A percentile compares a stretch with the other conserved stretches of the same genome.
Conservation (phyloP, 2,113 vertebrate species). For the Chrysochloris asiatica region DNA sequence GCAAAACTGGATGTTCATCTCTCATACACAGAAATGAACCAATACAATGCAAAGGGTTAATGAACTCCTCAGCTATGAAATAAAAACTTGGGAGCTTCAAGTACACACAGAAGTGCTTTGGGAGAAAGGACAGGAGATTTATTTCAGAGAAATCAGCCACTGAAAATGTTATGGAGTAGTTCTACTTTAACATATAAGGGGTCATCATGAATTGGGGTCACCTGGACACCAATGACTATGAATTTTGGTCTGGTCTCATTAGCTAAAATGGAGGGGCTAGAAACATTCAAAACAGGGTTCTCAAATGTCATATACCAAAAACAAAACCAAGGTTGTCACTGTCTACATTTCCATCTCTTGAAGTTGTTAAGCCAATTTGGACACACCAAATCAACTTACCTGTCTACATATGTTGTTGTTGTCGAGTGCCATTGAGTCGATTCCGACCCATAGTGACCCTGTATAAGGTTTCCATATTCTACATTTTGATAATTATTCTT, state of each 20-base stretch:
- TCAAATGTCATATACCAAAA: no score
- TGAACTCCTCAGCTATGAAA: no score
- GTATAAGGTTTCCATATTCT: background rate
- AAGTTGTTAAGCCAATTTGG: background rate
- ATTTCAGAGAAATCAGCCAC: background rate
- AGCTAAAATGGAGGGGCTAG: background rate
- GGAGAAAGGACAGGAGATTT: background rate
- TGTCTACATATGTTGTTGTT: no score
- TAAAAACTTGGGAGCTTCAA: background rate
- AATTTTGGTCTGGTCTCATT: slow-evolving; percentile 10
- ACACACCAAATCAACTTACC: slow-evolving; percentile 1
- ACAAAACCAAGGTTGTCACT: no score
- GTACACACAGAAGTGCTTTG: background rate
- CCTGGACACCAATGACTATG: background rate
- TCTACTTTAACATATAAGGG: background rate
- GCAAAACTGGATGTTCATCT: no score
- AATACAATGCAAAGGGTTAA: no score
- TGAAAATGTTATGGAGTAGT: background rate
- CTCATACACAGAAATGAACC: no score
- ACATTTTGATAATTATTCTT: slow-evolving; percentile 15
- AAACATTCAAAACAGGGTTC: slow-evolving; percentile 11
- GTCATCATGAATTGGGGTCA: background rate
- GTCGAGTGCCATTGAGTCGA: no score
- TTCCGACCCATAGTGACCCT: no score
- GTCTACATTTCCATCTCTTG: no score